A percentile compares a stretch with the other conserved stretches of the same genome.
Evolutionary conservation across 2,113 vertebrate genomes (phyloP).

Genomic region (Coregonus clupeaformis): DNA sequence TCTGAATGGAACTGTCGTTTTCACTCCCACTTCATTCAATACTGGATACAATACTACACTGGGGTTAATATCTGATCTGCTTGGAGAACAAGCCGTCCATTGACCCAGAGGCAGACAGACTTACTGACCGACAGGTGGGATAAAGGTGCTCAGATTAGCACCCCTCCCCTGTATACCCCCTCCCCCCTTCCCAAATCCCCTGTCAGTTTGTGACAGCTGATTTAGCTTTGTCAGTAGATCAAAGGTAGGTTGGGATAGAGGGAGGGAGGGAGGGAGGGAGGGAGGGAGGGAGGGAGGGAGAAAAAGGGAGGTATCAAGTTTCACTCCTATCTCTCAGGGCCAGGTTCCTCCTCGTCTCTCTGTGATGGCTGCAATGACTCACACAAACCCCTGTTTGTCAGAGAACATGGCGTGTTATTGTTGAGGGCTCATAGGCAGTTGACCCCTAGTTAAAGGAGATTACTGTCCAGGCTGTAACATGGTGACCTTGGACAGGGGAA

Average conservation of each 20-base stretch:
- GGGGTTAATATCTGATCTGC: too few species aligned
- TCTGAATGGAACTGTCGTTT: not conserved
- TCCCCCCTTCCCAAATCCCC: not conserved
- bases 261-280: not conserved
- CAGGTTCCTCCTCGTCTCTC: constrained; percentile 22
- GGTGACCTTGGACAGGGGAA: constrained; percentile 54
- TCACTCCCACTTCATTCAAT: not conserved
- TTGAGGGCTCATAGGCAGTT: constrained; percentile 62
- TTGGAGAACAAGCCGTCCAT: not conserved
- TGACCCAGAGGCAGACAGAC: not conserved
- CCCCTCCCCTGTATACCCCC: too few species aligned
- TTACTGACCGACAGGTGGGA: constrained; percentile 9
- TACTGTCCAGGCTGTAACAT: constrained; percentile 39
- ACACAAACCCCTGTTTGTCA: constrained; percentile 69
- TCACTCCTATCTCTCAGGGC: constrained; percentile 22
- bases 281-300: not conserved
- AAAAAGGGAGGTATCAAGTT: constrained; percentile 36
- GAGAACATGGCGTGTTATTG: constrained; percentile 64
- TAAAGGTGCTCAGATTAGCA: constrained; percentile 5
- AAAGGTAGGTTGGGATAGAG: constrained; percentile 14
- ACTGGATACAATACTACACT: not conserved
- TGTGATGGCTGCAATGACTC: constrained; percentile 28
- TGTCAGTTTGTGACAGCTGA: constrained; percentile 11
- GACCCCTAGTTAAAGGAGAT: constrained; percentile 56
- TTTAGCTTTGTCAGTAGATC: constrained; percentile 28